Percentiles rank a stretch among this genome's conserved stretches.
Evolutionary conservation across 2,888 invertebrate genomes (phyloP).

Genomic region (Epinotia nisella): DNA sequence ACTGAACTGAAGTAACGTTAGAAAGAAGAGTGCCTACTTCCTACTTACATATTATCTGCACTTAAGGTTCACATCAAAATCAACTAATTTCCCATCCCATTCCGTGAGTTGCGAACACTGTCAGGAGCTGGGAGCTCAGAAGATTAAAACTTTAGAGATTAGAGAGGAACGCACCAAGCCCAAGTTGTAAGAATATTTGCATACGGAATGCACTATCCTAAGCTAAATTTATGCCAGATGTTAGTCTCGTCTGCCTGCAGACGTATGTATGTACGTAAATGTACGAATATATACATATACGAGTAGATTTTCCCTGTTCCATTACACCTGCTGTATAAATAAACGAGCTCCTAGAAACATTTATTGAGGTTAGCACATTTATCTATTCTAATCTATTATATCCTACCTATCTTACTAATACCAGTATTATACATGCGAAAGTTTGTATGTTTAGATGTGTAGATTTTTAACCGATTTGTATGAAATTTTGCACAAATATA

Average conservation of each 20-base stretch:
- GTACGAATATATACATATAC: conserved; percentile 14
- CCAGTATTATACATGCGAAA: too few species aligned
- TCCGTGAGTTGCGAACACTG: neutral
- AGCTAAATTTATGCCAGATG: conserved; percentile 50
- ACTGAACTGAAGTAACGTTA: neutral
- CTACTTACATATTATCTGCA: conserved; percentile 7
- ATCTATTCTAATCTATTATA: neutral
- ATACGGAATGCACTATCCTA: conserved; percentile 52
- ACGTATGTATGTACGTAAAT: conserved; percentile 10
- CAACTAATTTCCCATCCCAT: neutral
- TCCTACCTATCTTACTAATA: too few species aligned
- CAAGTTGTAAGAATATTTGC: conserved; percentile 48
- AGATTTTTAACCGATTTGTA: too few species aligned
- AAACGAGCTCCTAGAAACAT: neutral
- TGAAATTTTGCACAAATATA: too few species aligned
- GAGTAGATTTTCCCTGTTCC: conserved; percentile 1
- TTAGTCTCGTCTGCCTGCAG: conserved; percentile 23
- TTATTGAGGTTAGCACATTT: neutral
- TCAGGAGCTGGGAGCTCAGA: neutral
- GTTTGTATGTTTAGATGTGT: too few species aligned
- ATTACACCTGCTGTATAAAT: neutral
- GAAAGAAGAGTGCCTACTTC: neutral
- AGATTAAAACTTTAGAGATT: conserved; percentile 38
- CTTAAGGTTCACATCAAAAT: neutral
- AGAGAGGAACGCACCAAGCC: conserved; percentile 25